Base-by-base conservation (phyloP, 2,113 vertebrate genomes). In the Gallinago undulata region DNA sequence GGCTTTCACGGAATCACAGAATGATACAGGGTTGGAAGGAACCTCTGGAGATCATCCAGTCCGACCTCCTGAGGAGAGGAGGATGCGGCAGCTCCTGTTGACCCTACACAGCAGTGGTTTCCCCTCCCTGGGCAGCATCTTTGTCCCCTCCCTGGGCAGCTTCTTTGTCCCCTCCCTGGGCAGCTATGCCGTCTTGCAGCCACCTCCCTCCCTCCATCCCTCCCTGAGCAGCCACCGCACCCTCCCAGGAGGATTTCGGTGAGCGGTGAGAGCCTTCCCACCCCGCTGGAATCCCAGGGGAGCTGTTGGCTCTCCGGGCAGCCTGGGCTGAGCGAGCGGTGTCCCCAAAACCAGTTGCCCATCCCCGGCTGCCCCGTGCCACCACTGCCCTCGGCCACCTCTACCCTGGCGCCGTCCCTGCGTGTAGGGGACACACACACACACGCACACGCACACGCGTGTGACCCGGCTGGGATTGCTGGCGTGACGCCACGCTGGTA, bases 101-200 rank as follows among this genome's bases (percentile, higher is more conserved):
- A 56, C 47, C n/a, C 59, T 0, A 1, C 0, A 6, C 57, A 28
- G 67, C 24, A 10, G 8, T 12, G 0, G 0, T 3, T 8, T 43
- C 90, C 64, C 84, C 59, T 89, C 87, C 90, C 94, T 1, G 76
- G 75, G 62, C 62, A 69, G 83, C 57, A 7, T 51, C 50, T 51
- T 48, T 48, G 39, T 19, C 45, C 45, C 45, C 45, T 47, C 45
- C 45, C 45, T 47, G 47, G 47, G 47, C 47, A 47, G 47, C 45
- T 9, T 39, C 39, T 39, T 39, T 39, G 39, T 39, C 39, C 39
- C 39, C 39, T 39, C 37, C 37, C 37, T 39, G 37, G 37, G 37
- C 37, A 39, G 37, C 37, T 37, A 37, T 37, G 35, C 35, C 35
- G 35, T 37, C 35, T 37, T 37, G 35, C 35, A 37, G 35, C 35